These are phyloP conservation scores for Callospermophilus lateralis DNA, from an alignment of 2,113 vertebrate genomes.

Conservation along the genomic window DNA sequence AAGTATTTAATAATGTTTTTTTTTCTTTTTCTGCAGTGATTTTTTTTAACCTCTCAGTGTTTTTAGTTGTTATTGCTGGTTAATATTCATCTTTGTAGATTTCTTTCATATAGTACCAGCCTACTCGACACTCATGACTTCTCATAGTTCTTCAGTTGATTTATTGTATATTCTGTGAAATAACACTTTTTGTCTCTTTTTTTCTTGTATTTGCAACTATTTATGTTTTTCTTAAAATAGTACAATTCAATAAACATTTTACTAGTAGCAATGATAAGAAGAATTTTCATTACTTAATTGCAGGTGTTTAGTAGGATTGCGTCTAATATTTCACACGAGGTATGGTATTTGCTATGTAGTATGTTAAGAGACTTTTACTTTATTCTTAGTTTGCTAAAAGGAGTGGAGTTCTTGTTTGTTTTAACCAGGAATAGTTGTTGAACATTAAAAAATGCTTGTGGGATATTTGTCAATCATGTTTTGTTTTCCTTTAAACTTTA, in stretches of 20 bases:
- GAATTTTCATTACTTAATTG: background rate
- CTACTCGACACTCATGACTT: background rate
- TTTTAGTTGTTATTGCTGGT: constrained; percentile 1
- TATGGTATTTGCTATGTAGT: background rate
- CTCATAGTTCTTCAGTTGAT: background rate
- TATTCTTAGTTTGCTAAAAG: constrained; percentile 41
- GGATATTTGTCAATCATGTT: background rate
- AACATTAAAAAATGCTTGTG: background rate
- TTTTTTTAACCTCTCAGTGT: constrained; percentile 15
- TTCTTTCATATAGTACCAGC: background rate
- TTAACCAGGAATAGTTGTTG: constrained; percentile 24
- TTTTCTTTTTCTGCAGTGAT: background rate
- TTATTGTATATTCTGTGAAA: background rate
- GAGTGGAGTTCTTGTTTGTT: background rate
- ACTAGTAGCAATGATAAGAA: background rate
- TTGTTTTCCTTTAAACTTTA: constrained; percentile 45
- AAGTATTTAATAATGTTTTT: background rate
- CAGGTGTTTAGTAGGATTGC: background rate
- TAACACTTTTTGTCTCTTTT: background rate
- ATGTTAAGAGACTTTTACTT: constrained; percentile 13
- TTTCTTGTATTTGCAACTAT: background rate
- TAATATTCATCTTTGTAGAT: background rate
- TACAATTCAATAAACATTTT: constrained; percentile 17
- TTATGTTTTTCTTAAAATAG: background rate
- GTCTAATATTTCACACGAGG: constrained; percentile 23